Base-by-base conservation (phyloP, 2,113 vertebrate genomes). In the Entomyzon cyanotis region DNA sequence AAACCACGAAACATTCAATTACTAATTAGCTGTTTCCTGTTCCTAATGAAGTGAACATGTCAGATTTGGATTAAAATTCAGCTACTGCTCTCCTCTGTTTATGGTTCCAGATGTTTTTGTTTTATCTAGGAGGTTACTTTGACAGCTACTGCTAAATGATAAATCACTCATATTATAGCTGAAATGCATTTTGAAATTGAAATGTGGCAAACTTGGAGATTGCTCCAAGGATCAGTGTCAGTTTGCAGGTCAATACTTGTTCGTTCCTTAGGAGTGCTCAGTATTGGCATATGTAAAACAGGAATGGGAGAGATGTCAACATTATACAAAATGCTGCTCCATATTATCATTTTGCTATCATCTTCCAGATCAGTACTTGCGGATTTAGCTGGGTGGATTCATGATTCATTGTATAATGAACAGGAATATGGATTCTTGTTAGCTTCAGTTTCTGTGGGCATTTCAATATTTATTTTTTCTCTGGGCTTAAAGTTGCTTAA, bases 71-170 rank as follows among this genome's bases (percentile, higher is more conserved):
- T 98, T 98, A 98, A 98, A 97, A 98, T 98, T 98, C 98, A 98
- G 96, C 97, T 97, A 97, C 94, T 78, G 96, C 94, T 96, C 96
- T 97, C 93, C 59, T 96, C 95, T 98, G 97, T 98, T 98, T 98
- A 98, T 97, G 94, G 95, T 98, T 98, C 98, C 98, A 98, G 98
- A 98, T 98, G 98, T 98, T 98, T 98, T 97, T 98, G 97, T 98
- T 98, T 98, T 98, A 98, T 98, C 98, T 98, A 90, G 81, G 96
- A 97, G 96, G 97, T 98, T 97, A 97, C 95, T 97, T 97, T 98
- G 98, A 98, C 98, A 98, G 98, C 97, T 97, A 97, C 96, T 82
- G 96, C 98, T 97, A 98, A 98, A 98, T 98, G 98, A 99, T 98
- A 98, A 98, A 98, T 98, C 98, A 98, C 97, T 98, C 96, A 97